These are phyloP conservation scores for Poeciliopsis retropinna DNA, from an alignment of 2,113 vertebrate species.

Conservation along the genomic window DNA sequence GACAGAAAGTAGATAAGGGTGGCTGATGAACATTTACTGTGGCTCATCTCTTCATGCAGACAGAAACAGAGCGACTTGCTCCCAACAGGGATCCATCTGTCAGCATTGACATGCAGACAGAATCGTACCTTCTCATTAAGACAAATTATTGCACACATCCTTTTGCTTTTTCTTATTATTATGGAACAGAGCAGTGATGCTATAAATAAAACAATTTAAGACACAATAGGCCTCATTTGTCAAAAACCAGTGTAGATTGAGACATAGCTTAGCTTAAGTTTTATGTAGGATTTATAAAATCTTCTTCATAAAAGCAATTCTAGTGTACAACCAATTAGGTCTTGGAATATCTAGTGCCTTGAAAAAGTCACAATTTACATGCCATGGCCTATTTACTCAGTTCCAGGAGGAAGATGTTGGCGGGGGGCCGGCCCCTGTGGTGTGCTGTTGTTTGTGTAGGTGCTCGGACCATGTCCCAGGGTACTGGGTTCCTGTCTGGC, in stretches of 20 bases:
- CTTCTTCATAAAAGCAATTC: background rate
- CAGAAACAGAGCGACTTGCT: slow-evolving; percentile 26
- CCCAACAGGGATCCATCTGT: slow-evolving; percentile 38
- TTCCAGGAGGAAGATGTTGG: background rate
- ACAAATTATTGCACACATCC: slow-evolving; percentile 28
- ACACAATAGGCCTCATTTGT: background rate
- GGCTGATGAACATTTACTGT: slow-evolving; percentile 43
- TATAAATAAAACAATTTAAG: background rate
- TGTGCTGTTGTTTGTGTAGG: too few relatives aligned
- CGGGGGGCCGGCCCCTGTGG: too few relatives aligned
- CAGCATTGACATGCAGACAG: slow-evolving; percentile 7
- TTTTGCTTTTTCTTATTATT: slow-evolving; percentile 41
- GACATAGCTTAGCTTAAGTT: background rate
- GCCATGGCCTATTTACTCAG: background rate
- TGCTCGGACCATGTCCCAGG: too few relatives aligned
- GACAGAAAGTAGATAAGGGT: slow-evolving; percentile 60
- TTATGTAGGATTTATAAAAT: background rate
- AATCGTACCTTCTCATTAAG: slow-evolving; percentile 39
- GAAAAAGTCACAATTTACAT: background rate
- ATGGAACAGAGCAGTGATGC: background rate
- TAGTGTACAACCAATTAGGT: background rate
- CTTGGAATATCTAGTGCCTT: background rate
- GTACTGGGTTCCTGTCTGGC: too few relatives aligned
- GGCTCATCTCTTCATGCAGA: slow-evolving; percentile 44
- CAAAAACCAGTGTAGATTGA: background rate